Conservation (phyloP, 2,113 vertebrate genomes). For the Cryptomyrus ogoouensis region DNA sequence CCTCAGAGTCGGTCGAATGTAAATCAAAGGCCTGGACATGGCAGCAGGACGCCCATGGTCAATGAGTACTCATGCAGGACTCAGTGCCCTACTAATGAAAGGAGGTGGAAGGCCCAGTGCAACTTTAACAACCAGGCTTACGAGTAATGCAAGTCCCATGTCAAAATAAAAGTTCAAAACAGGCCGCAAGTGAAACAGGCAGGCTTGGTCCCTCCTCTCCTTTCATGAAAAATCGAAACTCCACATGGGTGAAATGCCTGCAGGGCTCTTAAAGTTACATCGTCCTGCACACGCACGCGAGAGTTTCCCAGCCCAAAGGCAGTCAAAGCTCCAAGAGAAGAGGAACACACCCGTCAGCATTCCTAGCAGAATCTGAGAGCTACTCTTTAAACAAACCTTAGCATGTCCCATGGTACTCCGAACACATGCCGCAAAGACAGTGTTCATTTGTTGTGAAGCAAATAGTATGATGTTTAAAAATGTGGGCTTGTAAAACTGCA, state of each 20-base stretch:
- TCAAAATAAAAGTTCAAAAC: not conserved
- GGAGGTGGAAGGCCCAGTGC: not conserved
- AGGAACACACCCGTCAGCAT: not conserved
- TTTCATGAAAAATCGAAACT: not conserved
- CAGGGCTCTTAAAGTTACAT: not conserved
- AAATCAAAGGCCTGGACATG: not conserved
- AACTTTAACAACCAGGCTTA: not conserved
- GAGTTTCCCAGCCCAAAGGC: not conserved
- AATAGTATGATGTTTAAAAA: not conserved
- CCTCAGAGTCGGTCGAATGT: constrained; percentile 14
- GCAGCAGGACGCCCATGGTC: not conserved
- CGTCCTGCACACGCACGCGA: not conserved
- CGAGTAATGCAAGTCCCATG: not conserved
- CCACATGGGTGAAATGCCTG: not conserved
- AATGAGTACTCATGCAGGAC: not conserved
- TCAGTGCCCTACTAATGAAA: not conserved
- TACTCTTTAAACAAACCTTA: not conserved
- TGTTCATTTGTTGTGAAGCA: not conserved
- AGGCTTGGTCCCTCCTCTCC: not conserved
- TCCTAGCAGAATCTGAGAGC: not conserved
- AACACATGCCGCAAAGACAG: not conserved
- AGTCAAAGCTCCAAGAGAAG: not conserved
- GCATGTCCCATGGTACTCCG: not conserved
- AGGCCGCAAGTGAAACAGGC: not conserved
- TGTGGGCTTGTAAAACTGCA: not conserved